Evolutionary conservation across 2,113 vertebrate genomes (phyloP).

Genomic region (Plotosus lineatus): DNA sequence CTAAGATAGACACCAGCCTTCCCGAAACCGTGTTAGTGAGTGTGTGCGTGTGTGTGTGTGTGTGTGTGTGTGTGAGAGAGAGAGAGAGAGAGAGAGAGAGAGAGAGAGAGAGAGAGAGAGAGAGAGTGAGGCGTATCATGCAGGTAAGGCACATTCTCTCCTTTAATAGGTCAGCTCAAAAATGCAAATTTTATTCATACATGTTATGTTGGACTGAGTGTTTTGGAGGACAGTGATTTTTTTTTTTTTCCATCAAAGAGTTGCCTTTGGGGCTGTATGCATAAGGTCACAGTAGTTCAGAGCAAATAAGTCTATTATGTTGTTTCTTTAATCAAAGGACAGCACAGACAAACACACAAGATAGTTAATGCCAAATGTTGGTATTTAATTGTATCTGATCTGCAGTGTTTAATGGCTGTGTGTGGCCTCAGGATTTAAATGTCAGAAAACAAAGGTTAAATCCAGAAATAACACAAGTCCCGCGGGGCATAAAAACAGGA

Average conservation of each 20-base stretch:
- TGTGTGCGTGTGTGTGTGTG: not conserved
- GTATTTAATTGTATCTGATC: not conserved
- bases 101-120: not conserved
- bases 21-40: too few relatives aligned
- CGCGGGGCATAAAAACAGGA: not conserved
- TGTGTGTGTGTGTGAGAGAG: too few relatives aligned
- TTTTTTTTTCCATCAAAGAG: not conserved
- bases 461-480: not conserved
- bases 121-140: not conserved
- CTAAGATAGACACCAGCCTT: too few relatives aligned
- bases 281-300: not conserved
- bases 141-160: not conserved
- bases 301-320: not conserved
- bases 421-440: not conserved
- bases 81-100: not conserved
- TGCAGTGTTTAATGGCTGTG: not conserved
- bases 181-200: not conserved
- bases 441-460: not conserved
- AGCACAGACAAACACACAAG: not conserved
- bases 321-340: not conserved
- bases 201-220: not conserved
- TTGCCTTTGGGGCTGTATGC: conserved; percentile 33
- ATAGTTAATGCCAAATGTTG: not conserved
- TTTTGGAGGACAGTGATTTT: not conserved
- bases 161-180: conserved; percentile 9